These are phyloP conservation scores for Sphenopsis melanotis DNA, from an alignment of 2,797 vertebrate species.

Conservation along the genomic window DNA sequence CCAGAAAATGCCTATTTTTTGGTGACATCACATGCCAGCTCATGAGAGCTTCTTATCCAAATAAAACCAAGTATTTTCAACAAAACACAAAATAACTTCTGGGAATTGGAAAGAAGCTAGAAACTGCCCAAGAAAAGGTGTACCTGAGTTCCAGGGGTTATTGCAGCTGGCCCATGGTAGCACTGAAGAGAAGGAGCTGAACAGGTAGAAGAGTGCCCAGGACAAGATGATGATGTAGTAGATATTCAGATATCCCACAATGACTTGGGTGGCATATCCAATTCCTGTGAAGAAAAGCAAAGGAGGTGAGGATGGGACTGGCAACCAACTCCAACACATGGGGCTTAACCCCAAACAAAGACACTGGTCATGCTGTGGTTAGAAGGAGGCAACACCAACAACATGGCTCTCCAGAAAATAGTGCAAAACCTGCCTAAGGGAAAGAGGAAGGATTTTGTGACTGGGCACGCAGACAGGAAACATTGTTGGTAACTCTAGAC, in stretches of 20 bases:
- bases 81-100: not conserved
- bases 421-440: not conserved
- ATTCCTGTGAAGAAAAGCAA: constrained; percentile 77
- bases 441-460: not conserved
- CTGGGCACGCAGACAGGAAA: not conserved
- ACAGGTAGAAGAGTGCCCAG: constrained; percentile 90
- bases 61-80: not conserved
- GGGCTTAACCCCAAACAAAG: not conserved
- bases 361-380: not conserved
- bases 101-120: not conserved
- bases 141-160: constrained; percentile 91
- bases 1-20: not conserved
- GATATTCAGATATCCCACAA: constrained; percentile 85
- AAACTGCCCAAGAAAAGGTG: not conserved
- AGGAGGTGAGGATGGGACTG: not conserved
- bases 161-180: constrained; percentile 88
- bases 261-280: constrained; percentile 86
- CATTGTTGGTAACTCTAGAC: not conserved
- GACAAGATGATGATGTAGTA: constrained; percentile 90
- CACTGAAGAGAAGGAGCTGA: constrained; percentile 80
- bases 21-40: not conserved
- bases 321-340: rapidly evolving
- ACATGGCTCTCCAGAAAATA: not conserved
- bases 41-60: not conserved
- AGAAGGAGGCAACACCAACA: not conserved